Percentiles rank a stretch among this genome's conserved stretches.
Evolutionary conservation across 2,888 invertebrate species (phyloP).

Genomic region (Mesoligia furuncula): DNA sequence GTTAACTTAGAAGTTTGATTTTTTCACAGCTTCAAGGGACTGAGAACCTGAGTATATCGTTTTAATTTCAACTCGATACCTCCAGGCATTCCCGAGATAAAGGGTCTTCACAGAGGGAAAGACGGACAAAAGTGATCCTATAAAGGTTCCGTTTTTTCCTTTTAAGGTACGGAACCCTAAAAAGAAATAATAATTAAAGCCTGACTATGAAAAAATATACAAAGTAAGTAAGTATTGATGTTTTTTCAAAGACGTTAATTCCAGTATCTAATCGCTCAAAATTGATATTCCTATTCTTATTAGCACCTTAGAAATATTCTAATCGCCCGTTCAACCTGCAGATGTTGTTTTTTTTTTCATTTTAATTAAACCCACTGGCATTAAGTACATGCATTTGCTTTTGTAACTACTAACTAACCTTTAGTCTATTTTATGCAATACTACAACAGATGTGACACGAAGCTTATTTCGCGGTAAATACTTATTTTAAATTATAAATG

Average conservation of each 20-base stretch:
- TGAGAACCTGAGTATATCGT: too few relatives aligned
- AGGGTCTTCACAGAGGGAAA: too few relatives aligned
- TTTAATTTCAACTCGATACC: too few relatives aligned
- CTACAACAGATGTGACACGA: constrained; percentile 53
- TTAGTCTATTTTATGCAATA: constrained; percentile 41
- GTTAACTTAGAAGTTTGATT: too few relatives aligned
- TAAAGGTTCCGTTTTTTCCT: too few relatives aligned
- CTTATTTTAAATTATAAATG: constrained; percentile 8
- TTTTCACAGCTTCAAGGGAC: too few relatives aligned
- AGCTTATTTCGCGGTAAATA: constrained; percentile 26
- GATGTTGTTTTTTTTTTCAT: constrained; percentile 42
- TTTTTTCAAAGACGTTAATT: constrained; percentile 11
- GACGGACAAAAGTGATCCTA: too few relatives aligned
- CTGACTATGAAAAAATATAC: neutral
- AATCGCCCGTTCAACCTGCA: constrained; percentile 43
- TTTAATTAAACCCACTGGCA: constrained; percentile 34
- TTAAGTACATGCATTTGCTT: constrained; percentile 49
- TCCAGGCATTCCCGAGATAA: too few relatives aligned
- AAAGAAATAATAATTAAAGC: neutral
- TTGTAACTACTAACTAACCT: constrained; percentile 58
- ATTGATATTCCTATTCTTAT: constrained; percentile 22
- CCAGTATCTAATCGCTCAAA: constrained; percentile 11
- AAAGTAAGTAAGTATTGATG: neutral
- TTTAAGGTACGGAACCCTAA: too few relatives aligned
- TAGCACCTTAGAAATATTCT: constrained; percentile 51